These are phyloP conservation scores for Elysia crispata DNA, from an alignment of 2,888 invertebrate genomes.

Conservation along the genomic window DNA sequence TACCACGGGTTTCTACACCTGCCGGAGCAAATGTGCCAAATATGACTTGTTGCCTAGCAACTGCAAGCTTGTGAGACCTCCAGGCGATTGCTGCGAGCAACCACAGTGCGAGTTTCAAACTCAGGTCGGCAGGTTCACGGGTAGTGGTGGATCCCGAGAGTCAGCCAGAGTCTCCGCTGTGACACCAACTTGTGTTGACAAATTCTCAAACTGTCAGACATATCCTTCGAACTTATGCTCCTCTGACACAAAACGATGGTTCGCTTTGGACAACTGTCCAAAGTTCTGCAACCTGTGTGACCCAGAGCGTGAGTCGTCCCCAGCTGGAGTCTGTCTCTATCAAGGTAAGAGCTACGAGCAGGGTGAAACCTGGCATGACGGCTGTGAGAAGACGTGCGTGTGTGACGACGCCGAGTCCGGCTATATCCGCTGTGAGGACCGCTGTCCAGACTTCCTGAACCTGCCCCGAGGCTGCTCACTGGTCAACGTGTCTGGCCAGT, in stretches of 20 bases:
- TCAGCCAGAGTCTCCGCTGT: slow-evolving; percentile 54
- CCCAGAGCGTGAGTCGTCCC: slow-evolving; percentile 21
- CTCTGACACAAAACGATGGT: slow-evolving; percentile 54
- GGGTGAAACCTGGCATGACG: slow-evolving; percentile 65
- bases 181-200: slow-evolving; percentile 62
- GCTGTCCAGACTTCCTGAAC: slow-evolving; percentile 65
- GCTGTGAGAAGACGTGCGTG: slow-evolving; percentile 64
- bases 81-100: slow-evolving; percentile 66
- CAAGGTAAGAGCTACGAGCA: slow-evolving; percentile 64
- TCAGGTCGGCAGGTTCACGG: slow-evolving; percentile 64
- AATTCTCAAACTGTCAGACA: slow-evolving; percentile 57
- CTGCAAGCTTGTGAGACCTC: slow-evolving; percentile 59
- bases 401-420: slow-evolving; percentile 69
- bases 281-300: slow-evolving; percentile 60
- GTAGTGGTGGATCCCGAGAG: slow-evolving; percentile 61
- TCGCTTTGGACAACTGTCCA: slow-evolving; percentile 61
- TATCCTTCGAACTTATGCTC: slow-evolving; percentile 59
- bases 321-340: slow-evolving; percentile 55
- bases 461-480: slow-evolving; percentile 62
- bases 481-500: slow-evolving; percentile 55
- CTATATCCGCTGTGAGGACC: slow-evolving; percentile 67
- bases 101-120: slow-evolving; percentile 65
- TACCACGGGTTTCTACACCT: slow-evolving; percentile 48
- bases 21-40: slow-evolving; percentile 56
- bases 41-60: slow-evolving; percentile 60